These are phyloP conservation scores for Mythimna ferrago DNA, from an alignment of 2,888 invertebrate species.

Conservation along the genomic window DNA sequence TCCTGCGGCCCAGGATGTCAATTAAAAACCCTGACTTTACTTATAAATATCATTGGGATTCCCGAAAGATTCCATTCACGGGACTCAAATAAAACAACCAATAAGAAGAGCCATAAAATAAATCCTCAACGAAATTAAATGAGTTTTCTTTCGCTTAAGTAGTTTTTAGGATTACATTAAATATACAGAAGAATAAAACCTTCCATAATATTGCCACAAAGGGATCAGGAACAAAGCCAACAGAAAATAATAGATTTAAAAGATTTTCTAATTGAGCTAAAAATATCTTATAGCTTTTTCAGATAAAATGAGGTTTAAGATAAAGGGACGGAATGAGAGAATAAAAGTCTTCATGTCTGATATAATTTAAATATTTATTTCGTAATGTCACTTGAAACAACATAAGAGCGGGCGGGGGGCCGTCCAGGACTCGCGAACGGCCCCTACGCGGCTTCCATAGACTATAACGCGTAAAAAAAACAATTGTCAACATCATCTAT, in stretches of 20 bases:
- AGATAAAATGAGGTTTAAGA: slow-evolving; percentile 44
- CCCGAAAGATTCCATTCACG: slow-evolving; percentile 13
- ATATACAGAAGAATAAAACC: slow-evolving; percentile 56
- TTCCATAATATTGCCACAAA: slow-evolving; percentile 52
- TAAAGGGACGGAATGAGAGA: slow-evolving; percentile 67
- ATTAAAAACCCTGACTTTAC: no score
- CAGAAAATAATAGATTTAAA: slow-evolving; percentile 45
- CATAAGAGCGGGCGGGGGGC: slow-evolving; percentile 82
- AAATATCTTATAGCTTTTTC: slow-evolving; percentile 30
- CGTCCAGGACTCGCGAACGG: slow-evolving; percentile 84
- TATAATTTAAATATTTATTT: slow-evolving; percentile 90
- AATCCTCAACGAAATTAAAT: slow-evolving; percentile 48
- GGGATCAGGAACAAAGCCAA: slow-evolving; percentile 50
- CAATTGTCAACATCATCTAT: slow-evolving; percentile 86
- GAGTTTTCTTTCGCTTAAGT: slow-evolving; percentile 47
- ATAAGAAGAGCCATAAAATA: slow-evolving; percentile 40
- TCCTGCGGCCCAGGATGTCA: no score
- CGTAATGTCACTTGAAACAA: slow-evolving; percentile 89
- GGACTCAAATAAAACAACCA: slow-evolving; percentile 42
- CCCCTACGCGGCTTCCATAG: slow-evolving; percentile 83
- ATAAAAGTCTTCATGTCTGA: slow-evolving; percentile 78
- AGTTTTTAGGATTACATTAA: slow-evolving; percentile 57
- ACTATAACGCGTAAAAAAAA: slow-evolving; percentile 89
- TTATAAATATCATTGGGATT: slow-evolving; percentile 10
- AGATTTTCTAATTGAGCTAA: slow-evolving; percentile 56